Base-by-base conservation (phyloP, 2,888 invertebrate genomes). In the Drosophila eohydei region DNA sequence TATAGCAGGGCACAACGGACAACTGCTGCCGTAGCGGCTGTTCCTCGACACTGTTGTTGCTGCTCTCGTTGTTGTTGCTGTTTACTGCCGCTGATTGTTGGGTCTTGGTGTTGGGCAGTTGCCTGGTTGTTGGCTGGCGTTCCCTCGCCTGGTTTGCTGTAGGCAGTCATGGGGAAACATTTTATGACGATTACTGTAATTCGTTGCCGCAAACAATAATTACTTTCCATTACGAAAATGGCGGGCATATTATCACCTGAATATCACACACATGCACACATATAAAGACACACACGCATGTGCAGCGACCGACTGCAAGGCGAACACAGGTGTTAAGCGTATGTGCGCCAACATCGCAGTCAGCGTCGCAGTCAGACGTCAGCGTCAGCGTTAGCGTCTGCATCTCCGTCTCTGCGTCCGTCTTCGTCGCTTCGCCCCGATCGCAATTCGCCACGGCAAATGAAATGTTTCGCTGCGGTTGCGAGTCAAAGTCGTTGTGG, bases 191-290 rank as follows among this genome's bases (percentile, higher is more conserved):
- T 91, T 91, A 92, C 91, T 87, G 91, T 92, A 91, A 92, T 91
- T 91, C 91, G 89, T 90, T 82, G 85, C 91, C 85, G 89, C 91
- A 91, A 90, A 91, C 91, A 91, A 91, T 90, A 91, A 91, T 92
- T 91, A 91, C 91, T 92, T 91, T 91, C 90, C 92, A 92, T 92
- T 92, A 92, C 90, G 91, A 90, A 91, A 92, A 92, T 92, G 91
- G 92, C 91, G 91, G 92, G 88, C 91, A 92, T 92, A 92, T 92
- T 92, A 92, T 92, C 92, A 92, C 92, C 92, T 92, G 92, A 90
- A 90, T 88, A 91, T 91, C 89, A 90, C 85, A 90, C 79, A 90
- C 83, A 89, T 54, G 78, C 78, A 80, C 50, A 71, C 50, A 72
- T 52, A 64, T 34, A 63, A 21, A 48, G 4, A 61, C 2, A 44